Evolutionary conservation across 1,140 invertebrate genomes (phyloP), one percentile per base, ranked within the genome.

Genomic region (Pseudomyrmex gracilis): DNA sequence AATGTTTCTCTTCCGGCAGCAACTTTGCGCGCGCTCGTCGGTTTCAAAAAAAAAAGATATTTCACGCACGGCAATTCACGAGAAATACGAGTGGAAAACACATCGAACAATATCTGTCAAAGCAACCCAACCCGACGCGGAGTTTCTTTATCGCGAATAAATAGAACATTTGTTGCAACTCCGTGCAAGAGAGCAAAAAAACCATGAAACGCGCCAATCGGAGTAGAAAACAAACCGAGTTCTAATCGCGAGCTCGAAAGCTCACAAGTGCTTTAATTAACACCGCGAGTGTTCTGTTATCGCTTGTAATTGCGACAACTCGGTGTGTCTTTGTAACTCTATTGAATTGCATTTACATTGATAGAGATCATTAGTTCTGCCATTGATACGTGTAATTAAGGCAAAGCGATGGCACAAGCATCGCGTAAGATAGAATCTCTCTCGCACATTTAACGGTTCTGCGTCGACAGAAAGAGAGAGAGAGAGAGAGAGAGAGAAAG

Each of bases 391-490:
- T 55, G 58, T 70, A 80, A 80, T 80, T 80, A 80, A 60, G 15
- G 63, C 47, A 22, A 45, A 82, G 66, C 53, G 60, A 83, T 55
- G 63, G n/a, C n/a, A 20, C n/a, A 20, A 70, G 74, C 55, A 71
- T 68, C 24, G 58, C 47, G 22, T 64, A 22, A 24, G 89, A 85
- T 84, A 76, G 63, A 61, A 77, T 60, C 67, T 85, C 20, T n/a
- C n/a, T n/a, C 0, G 53, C 58, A 82, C 34, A 34, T 34, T 63
- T 76, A 73, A 85, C 55, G 73, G 53, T 49, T 49, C 53, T 71
- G 66, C 87, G 87, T 90, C 86, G 82, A 88, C 83, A 89, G 87
- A 87, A 85, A 80, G 82, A 80, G 82, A 57, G 58, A 60, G 80
- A 74, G 63, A 66, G 49, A 63, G 34, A 34, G 34, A 34, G 5